Base-by-base conservation (phyloP, 2,797 vertebrate genomes). In the Myripristis jacobus region DNA sequence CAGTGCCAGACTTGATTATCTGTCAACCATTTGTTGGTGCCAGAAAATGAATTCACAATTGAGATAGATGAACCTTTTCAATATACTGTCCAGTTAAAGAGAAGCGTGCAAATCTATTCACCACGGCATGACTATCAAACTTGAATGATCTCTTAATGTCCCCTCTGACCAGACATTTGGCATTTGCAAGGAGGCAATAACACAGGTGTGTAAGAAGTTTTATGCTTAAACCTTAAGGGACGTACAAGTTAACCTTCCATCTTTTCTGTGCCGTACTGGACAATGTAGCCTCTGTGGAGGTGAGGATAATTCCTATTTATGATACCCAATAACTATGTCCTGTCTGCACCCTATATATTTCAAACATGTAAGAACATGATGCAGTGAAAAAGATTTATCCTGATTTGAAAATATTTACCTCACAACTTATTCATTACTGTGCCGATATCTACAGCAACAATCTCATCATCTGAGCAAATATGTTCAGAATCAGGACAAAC, bases 51-150 rank as follows among this genome's bases (percentile, higher is more conserved):
- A 79, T 21, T 31, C 73, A 83, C 47, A 73, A 60, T 51, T 68
- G 69, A 80, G 73, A 86, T 70, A 78, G 86, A 83, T 66, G 18
- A 77, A 78, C 61, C 58, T 72, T 79, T 80, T 82, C 48, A 58
- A 84, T 73, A 66, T 81, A 78, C 80, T 74, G 83, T 88, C 87
- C 88, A 87, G 79, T 87, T 85, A 76, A 46, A 75, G 80, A 89
- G 75, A 82, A 85, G 80, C 61, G 74, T 84, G 83, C 75, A 79
- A 83, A 77, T 83, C 75, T 77, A 63, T 84, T 84, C 75, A 84
- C 61, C 80, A 70, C 74, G n/a, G 81, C 76, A 77, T 68, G 68
- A 82, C 77, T 21, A 51, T 75, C 44, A 73, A 75, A 82, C 67
- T 66, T 31, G 19, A 65, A 68, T 58, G 27, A 48, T 66, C 72